Conservation (phyloP, 2,113 vertebrate species). For the Eonycteris spelaea region DNA sequence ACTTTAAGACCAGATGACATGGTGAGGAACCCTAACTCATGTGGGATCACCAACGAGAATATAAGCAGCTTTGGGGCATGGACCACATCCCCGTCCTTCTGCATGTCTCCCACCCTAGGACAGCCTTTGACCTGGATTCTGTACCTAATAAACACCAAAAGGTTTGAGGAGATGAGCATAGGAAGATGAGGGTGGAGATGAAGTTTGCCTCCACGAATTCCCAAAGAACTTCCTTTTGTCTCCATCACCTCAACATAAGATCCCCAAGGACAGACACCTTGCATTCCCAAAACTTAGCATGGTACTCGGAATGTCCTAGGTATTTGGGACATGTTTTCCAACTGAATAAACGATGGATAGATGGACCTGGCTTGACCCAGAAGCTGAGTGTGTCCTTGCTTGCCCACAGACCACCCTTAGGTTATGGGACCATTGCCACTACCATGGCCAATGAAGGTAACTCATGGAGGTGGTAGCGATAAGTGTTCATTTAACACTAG, state of each 20-base stretch:
- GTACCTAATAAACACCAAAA: neutral
- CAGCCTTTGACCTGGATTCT: neutral
- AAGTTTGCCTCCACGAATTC: neutral
- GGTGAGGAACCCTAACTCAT: neutral
- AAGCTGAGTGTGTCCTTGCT: neutral
- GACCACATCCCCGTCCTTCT: neutral
- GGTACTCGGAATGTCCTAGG: neutral
- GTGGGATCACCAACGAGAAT: too few species aligned
- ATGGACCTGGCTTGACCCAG: neutral
- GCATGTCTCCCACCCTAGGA: neutral
- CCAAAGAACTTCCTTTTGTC: neutral
- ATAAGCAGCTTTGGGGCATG: too few species aligned
- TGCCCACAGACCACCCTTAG: neutral
- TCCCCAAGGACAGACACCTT: neutral
- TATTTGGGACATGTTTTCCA: neutral
- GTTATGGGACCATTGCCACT: neutral
- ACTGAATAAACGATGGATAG: neutral
- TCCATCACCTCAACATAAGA: neutral
- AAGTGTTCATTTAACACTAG: neutral
- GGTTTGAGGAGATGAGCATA: neutral
- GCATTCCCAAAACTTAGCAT: neutral
- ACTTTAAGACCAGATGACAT: neutral
- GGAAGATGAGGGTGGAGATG: neutral
- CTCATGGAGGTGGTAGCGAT: fast-evolving
- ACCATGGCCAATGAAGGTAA: neutral